phyloP scores from a whole-genome alignment of 2,888 invertebrate genomes.

The Apocheima hispidaria region DNA sequence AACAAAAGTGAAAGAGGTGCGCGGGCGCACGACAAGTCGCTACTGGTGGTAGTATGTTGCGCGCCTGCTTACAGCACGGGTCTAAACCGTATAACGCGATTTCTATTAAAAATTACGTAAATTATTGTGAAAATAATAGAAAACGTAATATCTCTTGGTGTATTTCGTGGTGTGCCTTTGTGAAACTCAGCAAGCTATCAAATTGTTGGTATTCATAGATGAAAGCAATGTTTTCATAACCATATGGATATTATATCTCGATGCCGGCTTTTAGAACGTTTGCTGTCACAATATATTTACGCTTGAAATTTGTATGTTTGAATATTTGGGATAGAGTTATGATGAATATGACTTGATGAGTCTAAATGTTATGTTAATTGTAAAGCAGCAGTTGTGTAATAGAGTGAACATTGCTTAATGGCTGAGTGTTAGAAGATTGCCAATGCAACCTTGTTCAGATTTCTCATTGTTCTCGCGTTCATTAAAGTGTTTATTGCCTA shows the following conservation, averaged over 20 bases:
- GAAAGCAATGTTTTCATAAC: conserved; percentile 9
- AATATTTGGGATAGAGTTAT: conserved; percentile 6
- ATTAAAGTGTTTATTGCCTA: conserved; percentile 6
- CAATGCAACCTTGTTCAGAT: conserved; percentile 16
- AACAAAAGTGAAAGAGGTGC: conserved; percentile 76
- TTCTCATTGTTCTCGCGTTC: conserved; percentile 13
- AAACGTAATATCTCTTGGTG: neutral
- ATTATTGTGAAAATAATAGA: conserved; percentile 6
- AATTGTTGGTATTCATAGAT: neutral
- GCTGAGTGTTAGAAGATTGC: neutral
- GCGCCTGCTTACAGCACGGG: conserved; percentile 71
- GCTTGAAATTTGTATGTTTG: neutral
- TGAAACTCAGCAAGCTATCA: neutral
- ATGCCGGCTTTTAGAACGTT: conserved; percentile 7
- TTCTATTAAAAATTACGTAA: conserved; percentile 11
- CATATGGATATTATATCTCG: conserved; percentile 19
- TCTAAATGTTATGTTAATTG: conserved; percentile 6
- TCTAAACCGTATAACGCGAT: conserved; percentile 37
- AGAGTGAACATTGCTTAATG: conserved; percentile 4
- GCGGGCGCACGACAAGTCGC: conserved; percentile 53
- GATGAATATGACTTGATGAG: conserved; percentile 14
- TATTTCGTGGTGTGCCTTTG: neutral
- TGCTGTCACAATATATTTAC: neutral
- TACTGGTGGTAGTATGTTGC: conserved; percentile 61
- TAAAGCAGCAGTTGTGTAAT: neutral